phyloP scores from a whole-genome alignment of 2,113 vertebrate genomes.

The Cynopterus brachyotis region DNA sequence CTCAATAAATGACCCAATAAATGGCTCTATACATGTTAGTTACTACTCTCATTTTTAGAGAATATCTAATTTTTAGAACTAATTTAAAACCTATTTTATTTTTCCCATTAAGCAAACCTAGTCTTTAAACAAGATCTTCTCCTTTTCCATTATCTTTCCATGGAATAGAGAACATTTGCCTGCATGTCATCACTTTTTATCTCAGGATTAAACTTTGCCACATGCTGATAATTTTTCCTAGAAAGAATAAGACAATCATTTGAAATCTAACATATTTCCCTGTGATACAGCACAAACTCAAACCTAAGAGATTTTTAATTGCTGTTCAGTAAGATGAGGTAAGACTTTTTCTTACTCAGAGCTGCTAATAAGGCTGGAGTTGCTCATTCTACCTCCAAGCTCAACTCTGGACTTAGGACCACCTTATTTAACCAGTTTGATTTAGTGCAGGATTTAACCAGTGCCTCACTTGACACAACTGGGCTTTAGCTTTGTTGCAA shows the following conservation, averaged over 20 bases:
- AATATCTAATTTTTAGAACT: background rate
- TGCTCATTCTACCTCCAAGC: background rate
- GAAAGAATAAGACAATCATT: background rate
- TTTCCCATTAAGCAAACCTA: background rate
- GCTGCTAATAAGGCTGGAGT: rapidly evolving
- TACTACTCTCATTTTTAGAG: background rate
- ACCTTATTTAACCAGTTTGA: background rate
- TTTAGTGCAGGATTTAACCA: too few species aligned
- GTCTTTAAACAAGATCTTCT: background rate
- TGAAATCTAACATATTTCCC: background rate
- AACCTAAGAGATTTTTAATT: background rate
- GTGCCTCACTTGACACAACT: background rate
- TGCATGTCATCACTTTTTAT: background rate
- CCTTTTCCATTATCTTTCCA: background rate
- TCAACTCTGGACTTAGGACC: background rate
- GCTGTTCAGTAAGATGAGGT: background rate
- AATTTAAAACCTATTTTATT: background rate
- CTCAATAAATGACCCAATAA: background rate
- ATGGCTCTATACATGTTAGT: background rate
- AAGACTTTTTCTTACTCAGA: background rate
- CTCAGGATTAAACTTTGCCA: background rate
- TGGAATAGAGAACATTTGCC: background rate
- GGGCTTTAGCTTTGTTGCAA: background rate
- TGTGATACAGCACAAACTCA: background rate
- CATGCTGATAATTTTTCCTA: background rate